Conservation (phyloP, 92 coral and sea anemone species). For the Bergia sp. region DNA sequence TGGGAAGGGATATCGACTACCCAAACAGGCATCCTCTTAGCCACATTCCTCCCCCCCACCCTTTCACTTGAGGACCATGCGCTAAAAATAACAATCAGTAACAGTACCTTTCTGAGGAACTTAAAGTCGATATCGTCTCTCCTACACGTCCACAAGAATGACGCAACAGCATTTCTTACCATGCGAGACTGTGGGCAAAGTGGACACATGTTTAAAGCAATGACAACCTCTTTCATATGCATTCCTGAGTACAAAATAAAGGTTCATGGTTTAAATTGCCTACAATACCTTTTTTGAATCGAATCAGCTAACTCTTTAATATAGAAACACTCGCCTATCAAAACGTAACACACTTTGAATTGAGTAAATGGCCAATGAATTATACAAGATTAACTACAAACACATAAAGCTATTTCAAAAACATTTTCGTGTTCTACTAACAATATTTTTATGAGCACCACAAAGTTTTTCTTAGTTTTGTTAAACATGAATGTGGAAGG, state of each 20-base stretch:
- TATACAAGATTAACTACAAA: neutral
- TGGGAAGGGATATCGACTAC: too few species aligned
- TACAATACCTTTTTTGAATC: too few species aligned
- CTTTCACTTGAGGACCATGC: neutral
- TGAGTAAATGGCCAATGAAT: neutral
- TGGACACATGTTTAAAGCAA: neutral
- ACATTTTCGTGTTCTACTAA: neutral
- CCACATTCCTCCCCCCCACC: neutral
- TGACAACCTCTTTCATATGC: neutral
- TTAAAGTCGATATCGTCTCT: conserved; percentile 97
- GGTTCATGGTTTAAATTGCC: neutral
- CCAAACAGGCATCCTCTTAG: neutral
- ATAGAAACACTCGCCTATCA: neutral
- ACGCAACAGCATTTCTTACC: conserved; percentile 89
- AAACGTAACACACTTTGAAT: neutral
- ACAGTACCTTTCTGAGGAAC: conserved; percentile 76
- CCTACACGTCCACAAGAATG: conserved; percentile 90
- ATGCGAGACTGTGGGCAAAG: conserved; percentile 74
- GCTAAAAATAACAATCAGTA: neutral
- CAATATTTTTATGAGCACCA: too few species aligned
- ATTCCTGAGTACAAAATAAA: neutral
- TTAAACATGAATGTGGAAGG: too few species aligned
- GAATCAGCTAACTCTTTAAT: too few species aligned
- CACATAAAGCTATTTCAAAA: too few species aligned
- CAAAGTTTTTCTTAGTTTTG: too few species aligned